Percentiles rank a stretch among this genome's conserved stretches.
Evolutionary conservation across 2,113 vertebrate genomes (phyloP).

Genomic region (Pseudonaja textilis): DNA sequence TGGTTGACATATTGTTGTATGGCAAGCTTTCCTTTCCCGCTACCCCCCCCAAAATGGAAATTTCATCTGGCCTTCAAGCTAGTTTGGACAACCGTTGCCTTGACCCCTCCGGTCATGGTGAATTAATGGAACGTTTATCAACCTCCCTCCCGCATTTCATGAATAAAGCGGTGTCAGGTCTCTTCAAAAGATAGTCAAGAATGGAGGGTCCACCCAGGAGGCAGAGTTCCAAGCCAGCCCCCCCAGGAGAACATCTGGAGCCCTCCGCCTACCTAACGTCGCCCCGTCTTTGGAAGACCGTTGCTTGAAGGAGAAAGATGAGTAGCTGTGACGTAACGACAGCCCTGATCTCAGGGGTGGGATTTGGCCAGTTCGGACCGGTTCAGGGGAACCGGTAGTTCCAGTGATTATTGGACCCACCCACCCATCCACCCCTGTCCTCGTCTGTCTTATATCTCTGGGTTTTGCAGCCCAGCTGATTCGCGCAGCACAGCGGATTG

Average conservation of each 20-base stretch:
- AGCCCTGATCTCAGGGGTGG: background rate
- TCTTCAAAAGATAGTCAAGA: conserved; percentile 12
- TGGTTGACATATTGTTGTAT: background rate
- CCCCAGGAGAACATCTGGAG: background rate
- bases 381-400: no score
- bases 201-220: background rate
- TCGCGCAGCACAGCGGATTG: no score
- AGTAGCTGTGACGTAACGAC: background rate
- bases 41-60: background rate
- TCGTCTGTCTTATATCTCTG: no score
- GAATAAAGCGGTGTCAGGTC: conserved; percentile 14
- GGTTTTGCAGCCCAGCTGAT: no score
- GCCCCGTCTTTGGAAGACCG: background rate
- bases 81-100: background rate
- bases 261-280: conserved; percentile 1
- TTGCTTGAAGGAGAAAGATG: background rate
- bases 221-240: background rate
- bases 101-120: background rate
- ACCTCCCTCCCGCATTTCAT: background rate
- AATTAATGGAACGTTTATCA: background rate
- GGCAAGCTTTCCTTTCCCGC: background rate
- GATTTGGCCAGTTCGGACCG: no score
- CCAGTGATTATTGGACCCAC: no score
- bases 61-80: background rate
- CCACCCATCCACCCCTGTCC: no score